Percentiles rank a stretch among this genome's conserved stretches.
Conservation (phyloP, 2,113 vertebrate species). For the Hypocryptadius cinnamomeus region DNA sequence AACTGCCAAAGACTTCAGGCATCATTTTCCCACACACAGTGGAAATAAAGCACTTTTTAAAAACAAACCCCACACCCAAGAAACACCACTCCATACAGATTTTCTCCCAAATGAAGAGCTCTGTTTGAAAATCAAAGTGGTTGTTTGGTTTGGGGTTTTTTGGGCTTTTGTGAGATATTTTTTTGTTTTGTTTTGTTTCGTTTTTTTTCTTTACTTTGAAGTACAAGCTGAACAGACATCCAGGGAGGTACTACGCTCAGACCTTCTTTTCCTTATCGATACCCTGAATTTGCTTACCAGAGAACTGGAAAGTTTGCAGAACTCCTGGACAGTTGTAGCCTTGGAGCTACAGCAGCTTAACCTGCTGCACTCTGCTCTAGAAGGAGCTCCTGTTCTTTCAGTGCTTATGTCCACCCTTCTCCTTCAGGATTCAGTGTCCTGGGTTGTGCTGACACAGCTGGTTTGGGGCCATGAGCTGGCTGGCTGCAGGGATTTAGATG, state of each 20-base stretch:
- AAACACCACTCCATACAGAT: neutral
- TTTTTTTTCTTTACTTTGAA: neutral
- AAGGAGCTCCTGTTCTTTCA: neutral
- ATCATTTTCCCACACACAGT: neutral
- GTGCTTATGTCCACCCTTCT: neutral
- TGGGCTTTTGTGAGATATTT: too few species aligned
- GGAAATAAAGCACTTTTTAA: neutral
- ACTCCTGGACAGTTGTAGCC: neutral
- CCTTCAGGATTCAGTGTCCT: neutral
- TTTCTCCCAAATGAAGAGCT: neutral
- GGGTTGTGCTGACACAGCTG: neutral
- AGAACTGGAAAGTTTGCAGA: neutral
- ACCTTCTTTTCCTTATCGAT: neutral
- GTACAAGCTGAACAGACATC: neutral
- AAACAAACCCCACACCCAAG: neutral
- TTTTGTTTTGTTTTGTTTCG: too few species aligned
- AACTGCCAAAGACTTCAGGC: neutral
- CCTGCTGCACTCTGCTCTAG: neutral
- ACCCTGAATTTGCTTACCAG: neutral
- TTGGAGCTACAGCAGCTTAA: neutral
- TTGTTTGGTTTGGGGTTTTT: neutral
- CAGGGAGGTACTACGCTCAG: neutral
- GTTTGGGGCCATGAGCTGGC: rapidly evolving
- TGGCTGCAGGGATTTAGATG: neutral
- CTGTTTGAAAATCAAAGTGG: neutral